phyloP scores from a whole-genome alignment of 1,140 invertebrate species.

The Micrasema longulum region DNA sequence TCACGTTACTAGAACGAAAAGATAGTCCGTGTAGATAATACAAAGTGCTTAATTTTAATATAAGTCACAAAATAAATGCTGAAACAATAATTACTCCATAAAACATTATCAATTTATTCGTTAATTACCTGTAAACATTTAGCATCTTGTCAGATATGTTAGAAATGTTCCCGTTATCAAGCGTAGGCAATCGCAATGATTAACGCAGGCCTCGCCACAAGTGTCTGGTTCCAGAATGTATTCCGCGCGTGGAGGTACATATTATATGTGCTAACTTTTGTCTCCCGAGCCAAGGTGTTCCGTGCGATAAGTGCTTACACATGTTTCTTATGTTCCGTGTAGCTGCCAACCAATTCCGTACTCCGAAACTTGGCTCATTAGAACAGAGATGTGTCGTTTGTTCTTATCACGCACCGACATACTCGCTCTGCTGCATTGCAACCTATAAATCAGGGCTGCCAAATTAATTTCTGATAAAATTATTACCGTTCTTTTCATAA shows the following conservation, averaged over 20 bases:
- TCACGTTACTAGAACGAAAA: too few relatives aligned
- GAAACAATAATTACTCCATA: too few relatives aligned
- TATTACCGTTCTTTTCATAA: too few relatives aligned
- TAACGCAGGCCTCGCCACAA: slow-evolving; percentile 9
- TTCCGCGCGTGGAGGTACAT: too few relatives aligned
- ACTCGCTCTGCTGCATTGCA: slow-evolving; percentile 9
- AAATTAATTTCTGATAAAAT: too few relatives aligned
- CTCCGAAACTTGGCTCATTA: slow-evolving; percentile 45
- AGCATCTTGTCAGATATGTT: too few relatives aligned
- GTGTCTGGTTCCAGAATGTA: background rate
- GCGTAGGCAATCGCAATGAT: background rate
- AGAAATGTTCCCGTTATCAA: too few relatives aligned
- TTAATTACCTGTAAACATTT: too few relatives aligned
- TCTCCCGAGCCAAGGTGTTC: slow-evolving; percentile 16
- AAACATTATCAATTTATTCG: too few relatives aligned
- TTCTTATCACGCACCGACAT: slow-evolving; percentile 37
- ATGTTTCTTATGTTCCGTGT: slow-evolving; percentile 18
- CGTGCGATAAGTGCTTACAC: slow-evolving; percentile 30
- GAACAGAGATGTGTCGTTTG: slow-evolving; percentile 31
- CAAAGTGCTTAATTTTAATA: too few relatives aligned
- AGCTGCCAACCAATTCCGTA: background rate
- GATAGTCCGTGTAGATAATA: too few relatives aligned
- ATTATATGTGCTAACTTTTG: slow-evolving; percentile 9
- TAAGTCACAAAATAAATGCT: too few relatives aligned
- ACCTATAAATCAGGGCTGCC: background rate